Base-by-base conservation (phyloP, 2,797 vertebrate species). In the Phaenicophaeus curvirostris region DNA sequence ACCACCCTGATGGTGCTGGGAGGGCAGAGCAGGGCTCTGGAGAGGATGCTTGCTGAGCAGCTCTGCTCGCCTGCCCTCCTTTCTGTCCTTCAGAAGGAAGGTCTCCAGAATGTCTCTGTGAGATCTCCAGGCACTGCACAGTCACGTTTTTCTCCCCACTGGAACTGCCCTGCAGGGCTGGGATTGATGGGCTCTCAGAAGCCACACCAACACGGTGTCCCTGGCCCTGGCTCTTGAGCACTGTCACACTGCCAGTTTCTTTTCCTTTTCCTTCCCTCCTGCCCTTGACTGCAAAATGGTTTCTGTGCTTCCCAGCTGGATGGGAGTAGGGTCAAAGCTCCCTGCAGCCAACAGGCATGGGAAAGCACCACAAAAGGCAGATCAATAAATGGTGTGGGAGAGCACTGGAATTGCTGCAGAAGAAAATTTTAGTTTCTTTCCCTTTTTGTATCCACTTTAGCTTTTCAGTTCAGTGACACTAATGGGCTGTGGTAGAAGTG, bases 121-220 rank as follows among this genome's bases (percentile, higher is more conserved):
- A n/a, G 12, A 10, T 33, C 0, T 11, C 21, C 3, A 2, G 21
- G n/a, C 3, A 0, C 13, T 2, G 15, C 2, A 16, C 5, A 17
- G 35, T 20, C 41, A 3, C 2, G 2, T 31, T 59, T 33, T 19
- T 14, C 44, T 44, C 44, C 44, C 18, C 44, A 42, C 44, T 44
- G 44, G 50, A 33, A 44, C 41, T 50, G 50, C 54, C 20, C 41
- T 57, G 48, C 30, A 3, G 5, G 11, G 41, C 30, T 15, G n/a
- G 74, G 31, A 16, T 11, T 4, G 0, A 3, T 13, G 65, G 35
- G 53, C 41, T 19, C 46, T 20, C 44, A 5, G 2, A 3, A 74
- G 53, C 81, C 28, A 44, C 73, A 20, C 35, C 6, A 1, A 11
- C 18, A 39, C 0, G 3, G 15, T 44, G 27, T 18, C 9, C 33